phyloP scores from a whole-genome alignment of 2,888 invertebrate genomes.

The Hydropsyche betteni region DNA sequence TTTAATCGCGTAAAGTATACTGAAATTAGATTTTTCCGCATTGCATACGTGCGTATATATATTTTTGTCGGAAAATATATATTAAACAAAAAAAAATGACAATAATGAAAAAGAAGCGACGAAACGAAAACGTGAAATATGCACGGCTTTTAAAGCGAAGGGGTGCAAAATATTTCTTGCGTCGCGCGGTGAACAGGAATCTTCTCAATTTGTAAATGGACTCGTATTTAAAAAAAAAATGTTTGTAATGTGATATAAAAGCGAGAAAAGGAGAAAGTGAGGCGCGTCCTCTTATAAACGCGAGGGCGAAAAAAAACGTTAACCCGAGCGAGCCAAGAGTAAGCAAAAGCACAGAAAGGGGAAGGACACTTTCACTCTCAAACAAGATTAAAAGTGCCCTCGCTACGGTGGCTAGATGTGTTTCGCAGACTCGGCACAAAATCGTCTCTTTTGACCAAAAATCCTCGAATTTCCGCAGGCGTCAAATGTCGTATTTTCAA shows the following conservation, averaged over 20 bases:
- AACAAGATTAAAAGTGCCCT: conserved; percentile 23
- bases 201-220: conserved; percentile 33
- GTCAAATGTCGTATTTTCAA: too few relatives aligned
- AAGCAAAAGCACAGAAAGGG: not conserved
- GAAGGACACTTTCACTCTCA: conserved; percentile 10
- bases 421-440: too few relatives aligned
- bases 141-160: conserved; percentile 22
- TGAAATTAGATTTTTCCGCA: not conserved
- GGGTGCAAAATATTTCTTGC: conserved; percentile 26
- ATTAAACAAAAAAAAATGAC: too few relatives aligned
- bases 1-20: conserved; percentile 14
- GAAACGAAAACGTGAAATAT: conserved; percentile 6
- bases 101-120: too few relatives aligned
- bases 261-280: too few relatives aligned
- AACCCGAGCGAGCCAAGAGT: not conserved
- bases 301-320: conserved; percentile 7
- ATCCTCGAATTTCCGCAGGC: too few relatives aligned
- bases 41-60: not conserved
- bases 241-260: not conserved
- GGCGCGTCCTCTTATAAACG: not conserved
- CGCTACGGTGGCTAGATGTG: not conserved
- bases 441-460: too few relatives aligned
- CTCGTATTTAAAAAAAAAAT: conserved; percentile 27
- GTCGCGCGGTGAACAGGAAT: not conserved
- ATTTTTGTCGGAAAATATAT: too few relatives aligned